phyloP scores from a whole-genome alignment of 1,140 invertebrate species.

The Eufriesea mexicana region DNA sequence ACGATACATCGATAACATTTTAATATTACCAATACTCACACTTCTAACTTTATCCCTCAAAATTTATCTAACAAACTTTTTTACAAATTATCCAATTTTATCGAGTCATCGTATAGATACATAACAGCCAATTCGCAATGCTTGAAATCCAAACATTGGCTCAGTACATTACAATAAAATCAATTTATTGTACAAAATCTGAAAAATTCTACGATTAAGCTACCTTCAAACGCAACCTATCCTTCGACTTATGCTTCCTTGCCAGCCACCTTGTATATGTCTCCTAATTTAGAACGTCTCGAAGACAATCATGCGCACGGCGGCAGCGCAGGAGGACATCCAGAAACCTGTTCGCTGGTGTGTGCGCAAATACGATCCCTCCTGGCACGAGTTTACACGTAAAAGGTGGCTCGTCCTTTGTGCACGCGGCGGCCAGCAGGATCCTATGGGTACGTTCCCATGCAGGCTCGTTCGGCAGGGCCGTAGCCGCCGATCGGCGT shows the following conservation, averaged over 20 bases:
- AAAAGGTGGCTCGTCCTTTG: constrained; percentile 56
- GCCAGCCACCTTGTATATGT: neutral
- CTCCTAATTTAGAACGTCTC: constrained; percentile 17
- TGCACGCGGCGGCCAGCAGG: constrained; percentile 25
- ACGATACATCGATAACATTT: too few relatives aligned
- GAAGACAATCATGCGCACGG: constrained; percentile 30
- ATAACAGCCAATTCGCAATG: too few relatives aligned
- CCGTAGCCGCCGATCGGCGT: constrained; percentile 21
- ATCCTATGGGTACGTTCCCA: constrained; percentile 61
- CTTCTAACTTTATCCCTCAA: too few relatives aligned
- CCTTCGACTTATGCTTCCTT: neutral
- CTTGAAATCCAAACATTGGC: too few relatives aligned
- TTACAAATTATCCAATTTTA: too few relatives aligned
- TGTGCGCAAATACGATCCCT: constrained; percentile 44
- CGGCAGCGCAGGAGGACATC: constrained; percentile 25
- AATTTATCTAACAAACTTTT: too few relatives aligned
- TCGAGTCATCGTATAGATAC: too few relatives aligned
- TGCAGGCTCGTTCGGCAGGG: constrained; percentile 49
- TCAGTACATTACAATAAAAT: too few relatives aligned
- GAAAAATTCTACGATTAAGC: too few relatives aligned
- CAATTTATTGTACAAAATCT: too few relatives aligned
- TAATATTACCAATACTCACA: too few relatives aligned
- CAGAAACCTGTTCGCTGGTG: constrained; percentile 44
- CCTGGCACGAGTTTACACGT: constrained; percentile 33
- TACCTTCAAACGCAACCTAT: neutral